phyloP scores from a whole-genome alignment of 2,888 invertebrate species.

The Drosophila borborema region DNA sequence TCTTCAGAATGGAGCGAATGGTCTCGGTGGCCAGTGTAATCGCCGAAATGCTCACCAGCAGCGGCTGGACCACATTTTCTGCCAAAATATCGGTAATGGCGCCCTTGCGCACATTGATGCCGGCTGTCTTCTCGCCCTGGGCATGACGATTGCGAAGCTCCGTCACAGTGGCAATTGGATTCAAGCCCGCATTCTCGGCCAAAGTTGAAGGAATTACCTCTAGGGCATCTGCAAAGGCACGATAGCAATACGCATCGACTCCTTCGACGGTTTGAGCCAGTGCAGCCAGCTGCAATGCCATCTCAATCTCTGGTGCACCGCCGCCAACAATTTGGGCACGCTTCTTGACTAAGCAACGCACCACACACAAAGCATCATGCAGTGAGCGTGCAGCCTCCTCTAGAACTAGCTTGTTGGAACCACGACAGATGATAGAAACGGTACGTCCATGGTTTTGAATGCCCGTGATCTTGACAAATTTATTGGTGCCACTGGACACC shows the following conservation, averaged over 20 bases:
- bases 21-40: slow-evolving; percentile 98
- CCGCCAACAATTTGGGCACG: slow-evolving; percentile 97
- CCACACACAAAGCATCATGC: slow-evolving; percentile 95
- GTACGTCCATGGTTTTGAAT: slow-evolving; percentile 95
- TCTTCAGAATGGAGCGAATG: slow-evolving; percentile 98
- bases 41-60: slow-evolving; percentile 97
- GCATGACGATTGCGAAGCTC: slow-evolving; percentile 98
- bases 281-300: slow-evolving; percentile 93
- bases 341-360: slow-evolving; percentile 98
- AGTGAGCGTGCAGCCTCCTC: slow-evolving; percentile 96
- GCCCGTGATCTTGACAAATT: slow-evolving; percentile 96
- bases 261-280: slow-evolving; percentile 94
- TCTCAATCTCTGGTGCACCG: slow-evolving; percentile 98
- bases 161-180: slow-evolving; percentile 97
- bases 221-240: slow-evolving; percentile 97
- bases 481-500: slow-evolving; percentile 93
- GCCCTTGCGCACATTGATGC: slow-evolving; percentile 98
- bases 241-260: slow-evolving; percentile 97
- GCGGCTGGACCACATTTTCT: slow-evolving; percentile 98
- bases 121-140: slow-evolving; percentile 92
- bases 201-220: slow-evolving; percentile 97
- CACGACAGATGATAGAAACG: slow-evolving; percentile 95
- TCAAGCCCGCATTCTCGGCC: slow-evolving; percentile 95
- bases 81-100: slow-evolving; percentile 98
- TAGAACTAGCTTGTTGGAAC: slow-evolving; percentile 93